These are phyloP conservation scores for Neodiprion virginianus DNA, from an alignment of 1,140 invertebrate genomes.

Conservation along the genomic window DNA sequence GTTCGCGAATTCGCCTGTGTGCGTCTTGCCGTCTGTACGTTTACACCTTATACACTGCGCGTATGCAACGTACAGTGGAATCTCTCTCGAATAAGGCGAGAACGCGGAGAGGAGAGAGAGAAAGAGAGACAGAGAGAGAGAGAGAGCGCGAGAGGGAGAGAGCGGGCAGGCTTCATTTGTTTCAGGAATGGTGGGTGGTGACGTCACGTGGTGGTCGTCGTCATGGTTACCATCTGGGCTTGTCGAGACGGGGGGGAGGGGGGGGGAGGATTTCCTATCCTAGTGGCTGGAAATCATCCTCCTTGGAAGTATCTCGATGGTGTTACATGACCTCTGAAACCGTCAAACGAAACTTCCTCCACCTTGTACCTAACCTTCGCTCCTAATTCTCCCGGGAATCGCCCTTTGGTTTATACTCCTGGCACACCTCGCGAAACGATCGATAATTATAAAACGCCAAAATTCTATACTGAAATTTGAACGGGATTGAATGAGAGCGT, in stretches of 20 bases:
- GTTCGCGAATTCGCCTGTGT: not conserved
- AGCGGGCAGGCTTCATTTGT: constrained; percentile 63
- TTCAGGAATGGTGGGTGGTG: constrained; percentile 57
- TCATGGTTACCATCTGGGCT: constrained; percentile 59
- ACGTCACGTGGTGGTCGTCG: constrained; percentile 61
- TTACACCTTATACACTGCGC: too few species aligned
- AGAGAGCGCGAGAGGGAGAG: constrained; percentile 25
- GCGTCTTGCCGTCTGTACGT: too few species aligned
- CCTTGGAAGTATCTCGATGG: not conserved
- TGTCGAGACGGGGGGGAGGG: constrained; percentile 36
- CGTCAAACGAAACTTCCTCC: too few species aligned
- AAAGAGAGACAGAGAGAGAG: not conserved
- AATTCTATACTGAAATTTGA: too few species aligned
- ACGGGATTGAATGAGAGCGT: too few species aligned
- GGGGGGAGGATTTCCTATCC: constrained; percentile 48
- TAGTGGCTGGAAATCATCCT: constrained; percentile 44
- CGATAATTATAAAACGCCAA: too few species aligned
- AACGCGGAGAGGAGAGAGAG: constrained; percentile 21
- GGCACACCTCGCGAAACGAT: too few species aligned
- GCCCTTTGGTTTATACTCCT: too few species aligned
- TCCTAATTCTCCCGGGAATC: too few species aligned
- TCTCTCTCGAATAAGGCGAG: constrained; percentile 25
- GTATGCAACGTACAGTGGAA: too few species aligned
- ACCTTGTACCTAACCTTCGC: too few species aligned
- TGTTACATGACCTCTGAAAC: not conserved